A percentile compares a stretch with the other conserved stretches of the same genome.
Evolutionary conservation across 1,140 invertebrate genomes (phyloP).

Genomic region (Plodia interpunctella): DNA sequence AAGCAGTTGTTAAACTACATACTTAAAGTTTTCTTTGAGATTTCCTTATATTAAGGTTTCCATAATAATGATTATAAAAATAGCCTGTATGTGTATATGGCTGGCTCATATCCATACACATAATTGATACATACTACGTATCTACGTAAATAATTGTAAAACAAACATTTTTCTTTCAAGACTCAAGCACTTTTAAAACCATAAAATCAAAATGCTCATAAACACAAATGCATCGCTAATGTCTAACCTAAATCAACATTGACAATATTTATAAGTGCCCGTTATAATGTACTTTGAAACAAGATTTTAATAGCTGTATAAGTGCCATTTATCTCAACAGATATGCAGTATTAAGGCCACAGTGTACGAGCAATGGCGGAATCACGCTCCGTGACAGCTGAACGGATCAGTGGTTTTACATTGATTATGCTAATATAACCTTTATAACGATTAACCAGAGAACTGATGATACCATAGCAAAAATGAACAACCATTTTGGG

Average conservation of each 20-base stretch:
- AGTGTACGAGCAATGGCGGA: slow-evolving; percentile 9
- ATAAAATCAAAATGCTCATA: neutral
- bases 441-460: slow-evolving; percentile 8
- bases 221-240: neutral
- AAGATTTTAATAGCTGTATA: neutral
- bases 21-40: too few species aligned
- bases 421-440: slow-evolving; percentile 18
- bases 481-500: neutral
- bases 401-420: slow-evolving; percentile 26
- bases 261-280: neutral
- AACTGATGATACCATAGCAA: neutral
- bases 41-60: too few species aligned
- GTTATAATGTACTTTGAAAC: neutral
- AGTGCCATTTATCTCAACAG: neutral
- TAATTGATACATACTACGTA: too few species aligned
- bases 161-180: too few species aligned
- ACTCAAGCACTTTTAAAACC: neutral
- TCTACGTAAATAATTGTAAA: too few species aligned
- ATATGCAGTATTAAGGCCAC: neutral
- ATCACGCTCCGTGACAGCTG: slow-evolving; percentile 24
- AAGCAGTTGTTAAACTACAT: too few species aligned
- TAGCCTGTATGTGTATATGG: too few species aligned
- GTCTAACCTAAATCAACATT: neutral
- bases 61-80: too few species aligned
- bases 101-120: too few species aligned